A percentile compares a stretch with the other conserved stretches of the same genome.
Evolutionary conservation across 2,797 vertebrate genomes (phyloP).

Genomic region (Lepilemur ruficaudatus): DNA sequence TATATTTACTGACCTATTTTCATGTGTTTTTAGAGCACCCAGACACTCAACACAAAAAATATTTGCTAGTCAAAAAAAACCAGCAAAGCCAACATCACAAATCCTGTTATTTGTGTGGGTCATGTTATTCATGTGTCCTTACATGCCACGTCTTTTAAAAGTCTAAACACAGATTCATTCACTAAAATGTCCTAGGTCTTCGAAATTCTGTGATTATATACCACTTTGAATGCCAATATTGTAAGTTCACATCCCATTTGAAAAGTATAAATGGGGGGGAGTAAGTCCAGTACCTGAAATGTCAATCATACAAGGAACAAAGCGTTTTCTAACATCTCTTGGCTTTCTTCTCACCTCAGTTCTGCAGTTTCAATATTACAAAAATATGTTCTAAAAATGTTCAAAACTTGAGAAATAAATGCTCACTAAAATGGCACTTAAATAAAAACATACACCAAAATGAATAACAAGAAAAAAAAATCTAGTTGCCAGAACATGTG

Average conservation of each 20-base stretch:
- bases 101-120: neutral
- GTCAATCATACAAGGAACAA: slow-evolving; percentile 43
- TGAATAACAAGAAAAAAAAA: neutral
- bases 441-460: neutral
- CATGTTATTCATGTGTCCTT: slow-evolving; percentile 22
- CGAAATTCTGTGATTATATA: neutral
- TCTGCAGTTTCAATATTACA: neutral
- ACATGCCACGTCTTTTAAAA: neutral
- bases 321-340: neutral
- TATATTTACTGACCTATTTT: slow-evolving; percentile 54
- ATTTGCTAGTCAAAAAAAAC: neutral
- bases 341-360: neutral
- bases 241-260: neutral
- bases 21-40: neutral
- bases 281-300: neutral
- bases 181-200: neutral
- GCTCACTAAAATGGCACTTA: neutral
- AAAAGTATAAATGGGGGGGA: neutral
- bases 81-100: neutral
- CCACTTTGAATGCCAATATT: neutral
- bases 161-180: slow-evolving; percentile 16
- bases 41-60: neutral
- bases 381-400: neutral
- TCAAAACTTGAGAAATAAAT: slow-evolving; percentile 5
- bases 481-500: neutral